phyloP scores from a whole-genome alignment of 2,888 invertebrate genomes.

The Ligdia adustata region DNA sequence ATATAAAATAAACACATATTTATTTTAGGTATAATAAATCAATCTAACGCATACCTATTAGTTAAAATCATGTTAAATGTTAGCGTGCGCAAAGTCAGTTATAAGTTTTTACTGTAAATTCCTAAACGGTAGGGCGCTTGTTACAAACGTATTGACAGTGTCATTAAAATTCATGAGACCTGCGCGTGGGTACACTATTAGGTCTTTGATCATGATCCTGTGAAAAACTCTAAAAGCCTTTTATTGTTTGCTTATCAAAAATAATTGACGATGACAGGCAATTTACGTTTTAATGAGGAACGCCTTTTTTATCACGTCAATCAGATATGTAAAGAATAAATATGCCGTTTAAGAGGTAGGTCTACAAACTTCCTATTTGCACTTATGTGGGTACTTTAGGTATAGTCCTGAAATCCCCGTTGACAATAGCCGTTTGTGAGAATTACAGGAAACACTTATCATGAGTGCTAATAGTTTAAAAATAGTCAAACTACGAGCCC shows the following conservation, averaged over 20 bases:
- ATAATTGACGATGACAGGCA: slow-evolving; percentile 53
- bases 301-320: slow-evolving; percentile 11
- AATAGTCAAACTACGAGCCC: no score
- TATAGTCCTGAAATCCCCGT: no score
- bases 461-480: no score
- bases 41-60: no score
- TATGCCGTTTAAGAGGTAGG: no score
- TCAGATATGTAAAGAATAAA: no score
- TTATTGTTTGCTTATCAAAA: slow-evolving; percentile 38
- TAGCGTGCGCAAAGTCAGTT: slow-evolving; percentile 26
- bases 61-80: slow-evolving; percentile 19
- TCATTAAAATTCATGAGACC: slow-evolving; percentile 33
- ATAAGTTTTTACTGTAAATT: slow-evolving; percentile 29
- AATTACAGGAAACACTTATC: no score
- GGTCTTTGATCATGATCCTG: slow-evolving; percentile 30
- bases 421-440: no score
- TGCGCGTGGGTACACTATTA: slow-evolving; percentile 23
- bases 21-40: no score
- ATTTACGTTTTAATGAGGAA: slow-evolving; percentile 37
- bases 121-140: slow-evolving; percentile 23
- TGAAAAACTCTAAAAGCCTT: slow-evolving; percentile 40
- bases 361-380: no score
- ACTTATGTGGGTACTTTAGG: no score
- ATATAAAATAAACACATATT: no score
- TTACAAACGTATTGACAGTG: slow-evolving; percentile 7